Base-by-base conservation (phyloP, 2,797 vertebrate species). In the Enteromius argenteus region DNA sequence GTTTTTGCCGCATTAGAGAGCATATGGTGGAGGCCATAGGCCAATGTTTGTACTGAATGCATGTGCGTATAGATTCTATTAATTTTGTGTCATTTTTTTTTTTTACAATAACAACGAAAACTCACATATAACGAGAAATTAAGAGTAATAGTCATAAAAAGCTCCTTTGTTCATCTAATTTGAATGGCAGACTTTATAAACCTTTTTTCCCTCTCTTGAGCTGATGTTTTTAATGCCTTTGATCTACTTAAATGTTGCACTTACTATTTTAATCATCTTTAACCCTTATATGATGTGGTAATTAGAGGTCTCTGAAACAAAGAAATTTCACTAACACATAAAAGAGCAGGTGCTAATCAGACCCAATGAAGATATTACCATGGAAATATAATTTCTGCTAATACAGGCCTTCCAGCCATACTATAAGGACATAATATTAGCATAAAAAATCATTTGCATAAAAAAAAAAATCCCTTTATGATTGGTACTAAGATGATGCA, bases 191-290 rank as follows among this genome's bases (percentile, higher is more conserved):
- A 62, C 23, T 35, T 64, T 8, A 23, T n/a, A n/a, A 69, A 15
- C 49, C 4, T 21, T 56, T 80, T 66, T 42, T 27, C 35, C 19
- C 35, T 53, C 32, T 42, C 10, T 10, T 3, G 1, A 49, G 58
- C 19, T 56, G 30, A 74, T 73, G 17, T 37, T 60, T 44, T 46
- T 58, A 19, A 80, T 44, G 14, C 17, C 62, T 79, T 69, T 80
- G 44, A 84, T 84, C 75, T 53, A 49, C 44, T 66, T 66, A 23
- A 86, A 84, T 80, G 79, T 72, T 84, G 78, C 72, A 75, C 37
- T 58, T 69, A 35, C 74, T 84, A 79, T 53, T 71, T 74, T 79
- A 76, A 88, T 86, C 37, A 5, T 62, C 71, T 66, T 86, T 85
- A 81, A 66, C 60, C 5, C 35, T 42, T 60, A 21, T 79, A 44